Evolutionary conservation across 2,797 vertebrate genomes (phyloP).

Genomic region (Danio jaintianensis): DNA sequence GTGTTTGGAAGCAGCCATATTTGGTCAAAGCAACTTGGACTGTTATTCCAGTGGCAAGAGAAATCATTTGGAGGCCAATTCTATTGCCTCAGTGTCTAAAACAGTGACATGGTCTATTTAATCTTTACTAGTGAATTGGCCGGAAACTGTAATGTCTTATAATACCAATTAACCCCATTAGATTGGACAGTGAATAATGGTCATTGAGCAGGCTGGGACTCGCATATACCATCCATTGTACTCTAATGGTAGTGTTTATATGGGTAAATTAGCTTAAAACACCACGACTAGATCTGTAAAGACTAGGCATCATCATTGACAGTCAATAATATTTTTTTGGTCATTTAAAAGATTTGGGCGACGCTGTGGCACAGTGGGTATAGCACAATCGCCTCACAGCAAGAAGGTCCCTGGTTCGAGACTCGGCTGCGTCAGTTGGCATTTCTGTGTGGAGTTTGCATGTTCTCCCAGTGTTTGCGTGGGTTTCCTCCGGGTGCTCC

Average conservation of each 20-base stretch:
- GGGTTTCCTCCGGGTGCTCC: too few relatives aligned
- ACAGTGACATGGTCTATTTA: slow-evolving; percentile 43
- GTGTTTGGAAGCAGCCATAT: slow-evolving; percentile 79
- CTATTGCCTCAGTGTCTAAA: slow-evolving; percentile 56
- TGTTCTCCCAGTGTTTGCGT: too few relatives aligned
- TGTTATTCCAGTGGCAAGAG: slow-evolving; percentile 65
- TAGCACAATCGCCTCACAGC: too few relatives aligned
- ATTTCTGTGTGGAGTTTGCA: too few relatives aligned
- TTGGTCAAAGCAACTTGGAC: slow-evolving; percentile 78
- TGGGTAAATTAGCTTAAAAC: not conserved
- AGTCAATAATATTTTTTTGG: not conserved
- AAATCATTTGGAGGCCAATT: slow-evolving; percentile 67
- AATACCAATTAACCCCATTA: not conserved
- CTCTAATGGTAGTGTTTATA: not conserved
- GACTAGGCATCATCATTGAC: not conserved
- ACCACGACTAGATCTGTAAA: not conserved
- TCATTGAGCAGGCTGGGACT: not conserved
- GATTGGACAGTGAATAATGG: not conserved
- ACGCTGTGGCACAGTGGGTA: too few relatives aligned
- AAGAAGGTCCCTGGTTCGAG: too few relatives aligned
- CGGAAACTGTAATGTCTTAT: slow-evolving; percentile 2
- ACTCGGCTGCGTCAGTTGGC: too few relatives aligned
- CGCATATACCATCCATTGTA: not conserved
- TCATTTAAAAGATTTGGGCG: not conserved
- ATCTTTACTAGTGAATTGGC: too few relatives aligned